Evolutionary conservation across 2,888 invertebrate species (phyloP), one percentile per base, ranked within the genome.

Genomic region (Lymantria monacha): DNA sequence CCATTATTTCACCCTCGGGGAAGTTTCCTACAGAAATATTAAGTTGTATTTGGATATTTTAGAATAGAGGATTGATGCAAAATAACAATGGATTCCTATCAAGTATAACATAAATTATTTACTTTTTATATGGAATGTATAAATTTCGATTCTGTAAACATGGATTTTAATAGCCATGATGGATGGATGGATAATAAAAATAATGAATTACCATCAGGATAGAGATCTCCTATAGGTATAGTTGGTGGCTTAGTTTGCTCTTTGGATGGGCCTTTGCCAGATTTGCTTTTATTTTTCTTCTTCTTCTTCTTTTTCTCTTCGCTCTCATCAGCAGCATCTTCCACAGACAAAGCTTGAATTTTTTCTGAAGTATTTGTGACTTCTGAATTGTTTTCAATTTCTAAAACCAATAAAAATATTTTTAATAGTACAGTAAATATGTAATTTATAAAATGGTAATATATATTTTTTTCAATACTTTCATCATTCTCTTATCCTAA

Each of bases 1-100:
- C 95, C 93, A 95, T 93, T 54, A 97, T 96, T 87, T 99, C 95
- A 14, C 99, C 99, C 73, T 96, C 94, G 0, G 99, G 99, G 81
- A 94, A 99, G 70, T 93, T 93, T 50, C 85, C 90, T 88, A 46
- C 7, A 38, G 38, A 38, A 38, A 47, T 11, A 30, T 38, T 30
- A 7, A 22, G 22, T 22, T 22, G 22, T 22, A n/a, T n/a, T 22
- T 22, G 2, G 22, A 12, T 46, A 36, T 36, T 36, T 36, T 36
- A 22, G 22, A 22, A 3, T 36, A 36, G 36, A 11, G 36, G 10
- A 36, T 36, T 36, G 1, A 36, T 9, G n/a, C 1, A 36, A 11
- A 36, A 36, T 11, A 36, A 11, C 3, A 36, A n/a, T 36, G 3
- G 10, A 36, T 36, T n/a, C 36, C 1, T 36, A n/a, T 36, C 11